Evolutionary conservation across 1,140 invertebrate species (phyloP), one percentile per base, ranked within the genome.

Genomic region (Rhyacophila brunnea): DNA sequence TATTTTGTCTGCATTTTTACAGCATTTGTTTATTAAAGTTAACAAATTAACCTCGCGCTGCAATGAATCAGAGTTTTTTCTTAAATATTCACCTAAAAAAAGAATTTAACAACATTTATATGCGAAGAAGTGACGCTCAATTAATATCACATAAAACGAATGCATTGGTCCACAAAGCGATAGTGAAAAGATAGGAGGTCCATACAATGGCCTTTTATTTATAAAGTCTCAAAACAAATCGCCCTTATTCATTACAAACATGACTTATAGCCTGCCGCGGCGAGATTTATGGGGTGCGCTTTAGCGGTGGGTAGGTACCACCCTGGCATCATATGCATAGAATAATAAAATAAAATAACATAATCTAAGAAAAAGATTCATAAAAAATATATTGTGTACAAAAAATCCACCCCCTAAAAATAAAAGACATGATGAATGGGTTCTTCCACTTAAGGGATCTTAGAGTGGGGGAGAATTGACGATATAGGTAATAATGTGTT

Each of bases 201-300:
- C 65, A 52, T 68, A 74, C 72, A 72, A 77, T 73, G 69, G 71
- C 68, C 67, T 55, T 70, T 70, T 74, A 78, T 78, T 76, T 74
- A 67, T 74, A 71, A 66, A 70, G 73, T 68, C 74, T 77, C 74
- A 78, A 77, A 79, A 79, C 75, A 77, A 79, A 79, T 79, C 75
- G 71, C 71, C 75, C 75, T 77, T 78, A 79, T 79, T 79, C 77
- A 78, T 79, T 78, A 78, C 73, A 38, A 11, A 19, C 17, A 57
- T 64, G 62, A 64, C 62, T 59, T 64, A 64, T 64, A 46, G 48
- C 42, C 47, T 14, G 43, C 34, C 32, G 15, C 40, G 42, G 7
- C 11, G 34, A 19, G 34, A 63, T 63, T 59, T 63, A 63, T 57
- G 35, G 45, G 47, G 38, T 47, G 53, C 53, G 46, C 46, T 47